Base-by-base conservation (phyloP, 2,797 vertebrate species). In the Cirrhinus molitorella region DNA sequence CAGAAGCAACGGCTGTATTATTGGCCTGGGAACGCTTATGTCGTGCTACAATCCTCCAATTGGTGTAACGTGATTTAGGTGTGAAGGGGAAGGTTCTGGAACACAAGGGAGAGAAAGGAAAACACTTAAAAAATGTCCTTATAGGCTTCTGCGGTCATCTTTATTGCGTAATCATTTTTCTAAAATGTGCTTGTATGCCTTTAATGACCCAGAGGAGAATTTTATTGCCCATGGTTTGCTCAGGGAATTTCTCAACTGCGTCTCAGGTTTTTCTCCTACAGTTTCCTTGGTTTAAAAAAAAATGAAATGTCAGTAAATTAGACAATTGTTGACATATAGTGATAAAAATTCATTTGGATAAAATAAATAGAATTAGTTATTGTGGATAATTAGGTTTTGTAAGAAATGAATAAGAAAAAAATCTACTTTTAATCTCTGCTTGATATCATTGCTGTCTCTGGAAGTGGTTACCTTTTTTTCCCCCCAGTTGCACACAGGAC, bases 81-180 rank as follows among this genome's bases (percentile, higher is more conserved):
- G 76, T 55, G 61, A 45, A 83, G 47, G 16, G 47, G 57, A 77
- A 77, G 31, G 34, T 75, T 75, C 73, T 63, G 25, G 68, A 81
- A 57, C 72, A 65, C 59, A 31, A 55, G 61, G 59, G 72, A 43
- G 81, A 23, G 19, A 67, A 83, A 83, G 65, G 21, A 57, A 82
- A 31, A 57, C 63, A 67, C 31, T 68, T 47, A 47, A 55, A 68
- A 79, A 74, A 55, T 25, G 49, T 21, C 47, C 47, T n/a, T 53
- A 79, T 34, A 65, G 53, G 67, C 37, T 79, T 79, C 80, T 85
- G 87, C 63, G 71, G 80, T 83, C 67, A 81, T 83, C 61, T 83
- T 83, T 85, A 88, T 71, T 85, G 72, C 83, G 55, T 87, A 81
- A 88, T 85, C 19, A 81, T 83, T 87, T 87, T 83, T 85, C 45